These are phyloP conservation scores for Synaphobranchus kaupii DNA, from an alignment of 2,797 vertebrate species.

Conservation along the genomic window DNA sequence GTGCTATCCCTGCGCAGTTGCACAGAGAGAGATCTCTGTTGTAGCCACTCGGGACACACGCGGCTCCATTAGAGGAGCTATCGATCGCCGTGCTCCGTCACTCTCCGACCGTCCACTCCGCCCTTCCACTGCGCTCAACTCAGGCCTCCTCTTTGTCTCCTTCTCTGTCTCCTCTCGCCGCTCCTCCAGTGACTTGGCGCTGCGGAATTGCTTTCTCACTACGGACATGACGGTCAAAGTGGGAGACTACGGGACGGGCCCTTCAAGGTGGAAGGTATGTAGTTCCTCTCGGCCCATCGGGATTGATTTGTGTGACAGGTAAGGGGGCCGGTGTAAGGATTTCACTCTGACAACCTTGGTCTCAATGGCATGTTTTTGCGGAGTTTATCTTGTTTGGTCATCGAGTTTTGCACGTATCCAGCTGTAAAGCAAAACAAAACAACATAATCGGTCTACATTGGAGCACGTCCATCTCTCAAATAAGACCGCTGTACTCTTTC, in stretches of 20 bases:
- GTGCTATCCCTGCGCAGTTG: background rate
- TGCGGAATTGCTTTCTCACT: slow-evolving; percentile 78
- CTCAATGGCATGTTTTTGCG: background rate
- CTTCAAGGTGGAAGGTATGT: slow-evolving; percentile 79
- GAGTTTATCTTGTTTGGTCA: background rate
- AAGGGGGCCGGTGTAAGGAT: slow-evolving; percentile 9
- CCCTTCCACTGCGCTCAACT: slow-evolving; percentile 12
- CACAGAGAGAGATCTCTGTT: background rate
- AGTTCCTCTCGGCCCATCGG: background rate
- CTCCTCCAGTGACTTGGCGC: slow-evolving; percentile 72
- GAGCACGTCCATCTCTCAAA: background rate
- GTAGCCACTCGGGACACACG: background rate
- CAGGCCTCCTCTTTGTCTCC: slow-evolving; percentile 19
- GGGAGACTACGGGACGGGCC: slow-evolving; percentile 78
- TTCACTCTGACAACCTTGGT: slow-evolving; percentile 28
- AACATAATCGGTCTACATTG: background rate
- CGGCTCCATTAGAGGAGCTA: slow-evolving; percentile 50
- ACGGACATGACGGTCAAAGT: slow-evolving; percentile 77
- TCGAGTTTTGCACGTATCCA: slow-evolving; percentile 17
- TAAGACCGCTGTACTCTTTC: background rate
- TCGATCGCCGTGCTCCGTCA: slow-evolving; percentile 46
- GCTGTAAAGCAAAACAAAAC: background rate
- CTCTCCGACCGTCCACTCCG: background rate
- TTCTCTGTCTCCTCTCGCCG: slow-evolving; percentile 29
- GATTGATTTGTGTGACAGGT: background rate